Conservation (phyloP, 1,140 invertebrate species). For the Drosophila setifemur region DNA sequence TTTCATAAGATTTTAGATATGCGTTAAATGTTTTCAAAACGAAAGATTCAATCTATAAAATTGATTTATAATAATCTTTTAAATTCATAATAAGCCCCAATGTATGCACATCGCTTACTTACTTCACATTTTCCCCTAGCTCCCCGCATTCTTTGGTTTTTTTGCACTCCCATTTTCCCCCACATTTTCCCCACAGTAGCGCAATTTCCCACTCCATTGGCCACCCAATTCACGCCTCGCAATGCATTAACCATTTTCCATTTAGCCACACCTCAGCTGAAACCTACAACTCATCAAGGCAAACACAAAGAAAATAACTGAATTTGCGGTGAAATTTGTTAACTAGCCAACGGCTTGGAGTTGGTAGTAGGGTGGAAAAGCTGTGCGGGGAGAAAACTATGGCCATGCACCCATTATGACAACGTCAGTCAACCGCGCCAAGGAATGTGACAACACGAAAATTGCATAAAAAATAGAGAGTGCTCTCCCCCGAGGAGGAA, state of each 20-base stretch:
- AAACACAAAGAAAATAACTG: conserved; percentile 39
- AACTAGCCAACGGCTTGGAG: conserved; percentile 7
- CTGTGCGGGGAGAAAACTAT: neutral
- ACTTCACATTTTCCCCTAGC: too few species aligned
- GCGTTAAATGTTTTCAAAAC: too few species aligned
- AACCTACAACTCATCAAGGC: conserved; percentile 37
- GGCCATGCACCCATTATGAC: conserved; percentile 57
- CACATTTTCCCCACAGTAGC: neutral
- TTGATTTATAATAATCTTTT: too few species aligned
- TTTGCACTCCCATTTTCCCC: conserved; percentile 8
- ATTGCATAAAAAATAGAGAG: conserved; percentile 37
- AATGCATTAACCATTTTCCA: conserved; percentile 30
- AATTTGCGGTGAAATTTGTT: conserved; percentile 50
- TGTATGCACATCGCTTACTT: too few species aligned
- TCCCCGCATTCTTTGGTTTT: too few species aligned
- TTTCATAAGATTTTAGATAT: too few species aligned
- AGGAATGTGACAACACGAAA: conserved; percentile 68
- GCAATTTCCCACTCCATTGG: neutral
- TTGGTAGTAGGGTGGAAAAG: neutral
- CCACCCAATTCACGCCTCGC: conserved; percentile 12
- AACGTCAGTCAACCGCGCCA: conserved; percentile 47
- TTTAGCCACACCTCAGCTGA: conserved; percentile 12
- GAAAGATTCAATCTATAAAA: too few species aligned
- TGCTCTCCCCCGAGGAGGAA: conserved; percentile 8
- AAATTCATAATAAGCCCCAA: too few species aligned